These are phyloP conservation scores for Uromys caudimaculatus DNA, from an alignment of 2,797 vertebrate species.

Conservation along the genomic window DNA sequence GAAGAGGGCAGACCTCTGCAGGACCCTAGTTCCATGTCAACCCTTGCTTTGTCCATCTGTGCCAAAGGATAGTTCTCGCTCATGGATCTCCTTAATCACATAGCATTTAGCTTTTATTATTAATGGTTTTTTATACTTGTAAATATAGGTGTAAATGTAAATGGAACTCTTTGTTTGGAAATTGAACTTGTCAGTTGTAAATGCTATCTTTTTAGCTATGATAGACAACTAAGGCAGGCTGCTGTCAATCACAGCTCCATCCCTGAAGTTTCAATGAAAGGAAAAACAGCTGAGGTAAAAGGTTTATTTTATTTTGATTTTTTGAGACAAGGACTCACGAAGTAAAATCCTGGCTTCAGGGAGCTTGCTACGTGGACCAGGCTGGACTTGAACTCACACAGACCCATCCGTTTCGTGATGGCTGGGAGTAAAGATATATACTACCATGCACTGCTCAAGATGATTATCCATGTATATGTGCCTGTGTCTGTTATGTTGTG, in stretches of 20 bases:
- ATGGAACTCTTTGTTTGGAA: conserved; percentile 57
- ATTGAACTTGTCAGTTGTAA: conserved; percentile 74
- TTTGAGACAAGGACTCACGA: background rate
- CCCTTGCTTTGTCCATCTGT: background rate
- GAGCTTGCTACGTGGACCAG: background rate
- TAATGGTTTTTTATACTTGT: background rate
- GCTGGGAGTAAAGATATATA: background rate
- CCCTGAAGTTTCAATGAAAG: conserved; percentile 47
- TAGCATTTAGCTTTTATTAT: background rate
- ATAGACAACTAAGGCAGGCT: conserved; percentile 46
- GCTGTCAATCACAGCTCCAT: conserved; percentile 54
- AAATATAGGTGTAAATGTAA: background rate
- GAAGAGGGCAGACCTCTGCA: background rate
- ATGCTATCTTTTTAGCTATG: conserved; percentile 68
- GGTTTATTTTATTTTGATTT: background rate
- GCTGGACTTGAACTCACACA: background rate
- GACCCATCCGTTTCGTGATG: background rate
- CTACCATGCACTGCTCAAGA: no score
- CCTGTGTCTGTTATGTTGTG: background rate
- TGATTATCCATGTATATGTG: no score
- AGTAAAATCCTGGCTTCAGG: background rate
- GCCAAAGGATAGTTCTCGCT: conserved; percentile 19
- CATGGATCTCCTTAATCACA: conserved; percentile 36
- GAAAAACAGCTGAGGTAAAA: conserved; percentile 5
- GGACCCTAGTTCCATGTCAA: background rate